Base-by-base conservation (phyloP, 2,888 invertebrate species). In the Agrotis clavis region DNA sequence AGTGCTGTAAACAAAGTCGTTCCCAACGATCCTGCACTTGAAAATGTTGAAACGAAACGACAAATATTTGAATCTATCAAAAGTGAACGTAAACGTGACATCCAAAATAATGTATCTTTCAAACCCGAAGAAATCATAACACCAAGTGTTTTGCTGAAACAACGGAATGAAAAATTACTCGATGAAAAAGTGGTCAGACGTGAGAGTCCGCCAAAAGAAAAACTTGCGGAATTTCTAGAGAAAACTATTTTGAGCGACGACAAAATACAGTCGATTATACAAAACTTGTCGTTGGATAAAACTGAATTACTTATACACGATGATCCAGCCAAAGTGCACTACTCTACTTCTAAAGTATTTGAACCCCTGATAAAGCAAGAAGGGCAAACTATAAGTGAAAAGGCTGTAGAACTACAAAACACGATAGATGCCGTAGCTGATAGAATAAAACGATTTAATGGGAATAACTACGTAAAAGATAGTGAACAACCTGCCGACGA, bases 121-220 rank as follows among this genome's bases (percentile, higher is more conserved):
- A 75, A 81, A 73, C 71, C 65, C 60, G 74, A 86, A 65, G 81
- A 83, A 63, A 65, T 88, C 35, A 79, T 89, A n/a, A 84, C 88
- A 65, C 90, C 92, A 0, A 89, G 88, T 81, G 19, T 85, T 61
- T 81, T 92, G 59, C 78, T 92, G 62, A 90, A 90, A 78, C 85
- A 90, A 82, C 90, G 85, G 73, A 87, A 86, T 60, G 87, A 89
- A 78, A 90, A 90, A 73, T 67, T 85, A 21, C 79, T 77, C 21
- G 35, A 50, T 60, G 88, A 87, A 81, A 90, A 88, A 69, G 67
- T 76, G 30, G 59, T 79, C 18, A 93, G 93, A 88, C 90, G 95
- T 14, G 94, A 94, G 51, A 95, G 95, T 85, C 96, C 96, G 59
- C 95, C 96, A 41, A 96, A 94, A 90, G 96, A 95, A 85, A 92